Conservation (phyloP, 2,113 vertebrate genomes). For the Hipposideros armiger region DNA sequence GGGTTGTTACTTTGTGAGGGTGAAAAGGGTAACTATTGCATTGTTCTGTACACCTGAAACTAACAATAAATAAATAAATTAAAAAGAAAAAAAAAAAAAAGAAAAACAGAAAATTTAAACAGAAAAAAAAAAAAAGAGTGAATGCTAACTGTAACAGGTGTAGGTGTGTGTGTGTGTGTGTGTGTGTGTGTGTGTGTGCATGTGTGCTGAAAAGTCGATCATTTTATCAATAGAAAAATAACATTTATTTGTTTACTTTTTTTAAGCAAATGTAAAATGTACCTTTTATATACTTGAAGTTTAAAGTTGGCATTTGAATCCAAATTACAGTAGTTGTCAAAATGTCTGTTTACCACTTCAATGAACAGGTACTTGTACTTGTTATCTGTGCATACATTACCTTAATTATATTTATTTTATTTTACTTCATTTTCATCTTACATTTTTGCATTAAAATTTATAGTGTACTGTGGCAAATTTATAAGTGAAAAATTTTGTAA, state of each 20-base stretch:
- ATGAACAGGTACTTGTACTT: not conserved
- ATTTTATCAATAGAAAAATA: not conserved
- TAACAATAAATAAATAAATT: too few species aligned
- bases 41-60: too few species aligned
- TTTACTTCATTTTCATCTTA: not conserved
- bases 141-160: not conserved
- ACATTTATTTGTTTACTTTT: not conserved
- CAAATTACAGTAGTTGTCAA: not conserved
- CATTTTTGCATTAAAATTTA: not conserved
- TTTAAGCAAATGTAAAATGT: not conserved
- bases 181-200: too few species aligned
- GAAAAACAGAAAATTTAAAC: too few species aligned
- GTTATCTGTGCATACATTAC: not conserved
- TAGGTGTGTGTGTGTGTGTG: not conserved
- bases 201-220: not conserved
- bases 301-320: not conserved
- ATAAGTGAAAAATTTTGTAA: not conserved
- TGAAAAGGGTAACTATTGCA: too few species aligned
- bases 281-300: not conserved
- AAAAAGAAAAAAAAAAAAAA: too few species aligned
- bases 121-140: too few species aligned
- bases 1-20: too few species aligned
- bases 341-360: not conserved
- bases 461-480: not conserved
- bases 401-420: not conserved